Evolutionary conservation across 2,888 invertebrate genomes (phyloP), one percentile per base, ranked within the genome.

Genomic region (Acanthococcus lagerstroemiae): DNA sequence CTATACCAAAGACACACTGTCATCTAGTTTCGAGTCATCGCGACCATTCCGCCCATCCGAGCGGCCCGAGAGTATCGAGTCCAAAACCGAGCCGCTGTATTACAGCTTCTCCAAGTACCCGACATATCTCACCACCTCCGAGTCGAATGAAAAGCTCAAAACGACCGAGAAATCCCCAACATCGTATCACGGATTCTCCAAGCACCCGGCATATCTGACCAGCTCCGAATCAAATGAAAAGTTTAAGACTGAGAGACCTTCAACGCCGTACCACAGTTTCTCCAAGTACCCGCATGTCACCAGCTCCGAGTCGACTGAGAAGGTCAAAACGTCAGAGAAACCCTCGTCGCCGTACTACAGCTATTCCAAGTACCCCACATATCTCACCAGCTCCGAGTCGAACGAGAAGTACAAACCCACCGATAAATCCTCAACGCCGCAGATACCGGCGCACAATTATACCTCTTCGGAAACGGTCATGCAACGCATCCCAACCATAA

Each of bases 401-500:
- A 9, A 37, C 37, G 37, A 37, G 12, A 37, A 9, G n/a, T 37
- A 15, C 3, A 52, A 52, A 22, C 21, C 52, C 5, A 22, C 52
- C 21, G 22, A 21, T 22, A 21, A 19, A 21, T 15, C 52, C 15
- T 2, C 52, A 7, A 15, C 52, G 3, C 22, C 5, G 9, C 21
- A 21, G 5, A 19, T 52, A 9, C 22, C 52, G 4, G 15, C 21
- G 15, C 24, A 24, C 22, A 52, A 52, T 24, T 24, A 52, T 52
- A 22, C 60, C 5, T 46, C 25, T 48, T 48, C 60, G 19, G 60
- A 60, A 15, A 15, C 25, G 12, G 48, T 48, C 12, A 50, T 66
- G 66, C 66, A 66, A 50, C 55, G 56, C 1, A 17, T 66, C 15
- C 66, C 66, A 12, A 66, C 66, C n/a, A 45, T 66, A 7, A 55